Evolutionary conservation across 2,113 vertebrate genomes (phyloP), one percentile per base, ranked within the genome.

Genomic region (Gymnogyps californianus): DNA sequence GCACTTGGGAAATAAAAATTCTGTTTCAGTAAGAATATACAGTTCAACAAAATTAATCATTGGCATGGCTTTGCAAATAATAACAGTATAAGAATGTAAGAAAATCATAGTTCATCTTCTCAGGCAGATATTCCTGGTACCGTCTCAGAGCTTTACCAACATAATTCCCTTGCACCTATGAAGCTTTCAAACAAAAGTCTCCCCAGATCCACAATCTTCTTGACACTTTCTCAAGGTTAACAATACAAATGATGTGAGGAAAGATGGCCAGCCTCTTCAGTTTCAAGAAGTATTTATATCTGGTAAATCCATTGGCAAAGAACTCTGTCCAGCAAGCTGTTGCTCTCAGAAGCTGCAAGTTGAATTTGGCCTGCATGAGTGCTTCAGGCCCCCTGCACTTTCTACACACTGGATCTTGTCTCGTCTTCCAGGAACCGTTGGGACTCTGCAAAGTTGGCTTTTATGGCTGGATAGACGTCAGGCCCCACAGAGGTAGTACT

Each of bases 401-500:
- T 44, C 38, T 29, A 29, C 6, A 12, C 25, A 16, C 19, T 66
- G 42, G 44, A 65, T 54, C 38, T 69, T 66, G 4, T 52, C 21
- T 88, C 11, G 21, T 76, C 29, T 62, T 74, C 51, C 65, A 89
- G 52, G 19, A 87, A 44, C 17, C 3, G 3, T 3, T 64, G 19
- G 24, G 17, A 47, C 16, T 51, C 24, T 64, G 11, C 5, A 84
- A 78, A 67, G 59, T 17, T 5, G 7, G 7, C 15, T 92, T 70
- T 51, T 62, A 4, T 18, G 15, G 11, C 1, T 75, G 40, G 44
- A 9, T 14, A 71, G 25, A 32, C 0, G 0, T 17, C 31, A 76
- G 38, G 3, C 2, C 14, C 10, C 46, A 38, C 2, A 31, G 25
- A 0, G 51, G 15, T 8, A 70, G 49, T 32, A 7, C 54, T 81